Base-by-base conservation (phyloP, 2,113 vertebrate genomes). In the Crotalus horridus region DNA sequence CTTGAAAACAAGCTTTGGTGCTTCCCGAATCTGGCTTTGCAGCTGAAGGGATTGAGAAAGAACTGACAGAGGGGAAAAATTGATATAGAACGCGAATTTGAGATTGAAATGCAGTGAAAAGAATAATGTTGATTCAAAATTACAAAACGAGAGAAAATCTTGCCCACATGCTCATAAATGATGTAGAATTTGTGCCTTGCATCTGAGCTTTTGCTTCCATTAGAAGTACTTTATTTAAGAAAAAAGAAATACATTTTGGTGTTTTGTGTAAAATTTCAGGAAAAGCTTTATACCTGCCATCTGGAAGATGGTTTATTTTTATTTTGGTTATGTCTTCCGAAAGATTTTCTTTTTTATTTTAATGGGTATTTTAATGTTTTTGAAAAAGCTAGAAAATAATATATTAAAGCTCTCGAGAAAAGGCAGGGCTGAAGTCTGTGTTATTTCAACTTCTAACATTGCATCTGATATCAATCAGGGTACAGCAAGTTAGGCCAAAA, bases 261-360 rank as follows among this genome's bases (percentile, higher is more conserved):
- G 97, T 97, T 97, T 97, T 96, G 96, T 93, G 93, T 94, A 97
- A 96, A 97, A 96, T 96, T 96, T 94, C 94, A 97, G 97, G 97
- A 97, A 96, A 97, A 97, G 97, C 97, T 97, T 97, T 97, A 95
- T 95, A 95, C 95, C 97, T 95, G 96, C 97, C 97, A 97, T 97
- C 97, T 97, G 97, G 97, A 97, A 96, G 94, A 95, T 96, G 95
- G 93, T 96, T 97, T 95, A 92, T 85, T 85, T 85, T 26, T 33
- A 90, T 69, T 95, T 95, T 89, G 94, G 93, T 94, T 97, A 95
- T 96, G 95, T 96, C 95, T 95, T 95, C 93, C 89, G 95, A 96
- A 96, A 96, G 94, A 95, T 96, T 96, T 96, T 93, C 95, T 96
- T 96, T 92, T 93, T 93, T 86, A 51, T 91, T 92, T 91, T 96